Percentiles rank a stretch among this genome's conserved stretches.
phyloP scores from a whole-genome alignment of 1,140 invertebrate genomes.

The Aleiodes sp. region DNA sequence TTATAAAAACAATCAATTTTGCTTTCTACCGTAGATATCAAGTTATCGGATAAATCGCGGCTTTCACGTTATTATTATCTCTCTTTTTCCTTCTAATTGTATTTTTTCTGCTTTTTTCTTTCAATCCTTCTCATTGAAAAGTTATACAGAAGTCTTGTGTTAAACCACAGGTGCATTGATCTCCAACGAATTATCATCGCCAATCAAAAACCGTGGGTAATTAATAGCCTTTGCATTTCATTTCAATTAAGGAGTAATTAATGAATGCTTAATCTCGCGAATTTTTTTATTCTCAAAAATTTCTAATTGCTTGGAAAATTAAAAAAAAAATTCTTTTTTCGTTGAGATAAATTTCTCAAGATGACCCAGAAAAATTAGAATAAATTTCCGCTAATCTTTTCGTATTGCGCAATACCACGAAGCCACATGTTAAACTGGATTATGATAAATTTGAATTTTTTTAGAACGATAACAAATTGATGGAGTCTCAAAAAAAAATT shows the following conservation, averaged over 20 bases:
- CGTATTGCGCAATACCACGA: no score
- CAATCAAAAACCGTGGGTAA: background rate
- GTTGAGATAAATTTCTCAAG: no score
- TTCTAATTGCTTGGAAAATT: background rate
- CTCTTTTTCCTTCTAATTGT: background rate
- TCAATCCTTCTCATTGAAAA: background rate
- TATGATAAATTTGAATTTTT: no score
- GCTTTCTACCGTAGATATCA: background rate
- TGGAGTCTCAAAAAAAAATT: no score
- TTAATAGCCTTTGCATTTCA: background rate
- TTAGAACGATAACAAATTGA: no score
- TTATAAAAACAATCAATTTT: background rate
- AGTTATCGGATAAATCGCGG: no score
- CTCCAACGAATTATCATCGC: background rate
- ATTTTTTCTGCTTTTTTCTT: background rate
- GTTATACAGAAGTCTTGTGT: no score
- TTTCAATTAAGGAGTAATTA: slow-evolving; percentile 10
- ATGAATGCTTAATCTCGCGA: background rate
- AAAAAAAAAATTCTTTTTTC: no score
- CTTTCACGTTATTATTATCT: no score
- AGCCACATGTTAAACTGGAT: no score
- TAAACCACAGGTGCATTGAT: background rate
- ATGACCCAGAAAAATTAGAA: no score
- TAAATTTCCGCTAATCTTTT: no score
- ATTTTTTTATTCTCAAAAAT: background rate